A percentile compares a stretch with the other conserved stretches of the same genome.
These are phyloP conservation scores for Alentia gelatinosa DNA, from an alignment of 2,888 invertebrate genomes.

Conservation along the genomic window DNA sequence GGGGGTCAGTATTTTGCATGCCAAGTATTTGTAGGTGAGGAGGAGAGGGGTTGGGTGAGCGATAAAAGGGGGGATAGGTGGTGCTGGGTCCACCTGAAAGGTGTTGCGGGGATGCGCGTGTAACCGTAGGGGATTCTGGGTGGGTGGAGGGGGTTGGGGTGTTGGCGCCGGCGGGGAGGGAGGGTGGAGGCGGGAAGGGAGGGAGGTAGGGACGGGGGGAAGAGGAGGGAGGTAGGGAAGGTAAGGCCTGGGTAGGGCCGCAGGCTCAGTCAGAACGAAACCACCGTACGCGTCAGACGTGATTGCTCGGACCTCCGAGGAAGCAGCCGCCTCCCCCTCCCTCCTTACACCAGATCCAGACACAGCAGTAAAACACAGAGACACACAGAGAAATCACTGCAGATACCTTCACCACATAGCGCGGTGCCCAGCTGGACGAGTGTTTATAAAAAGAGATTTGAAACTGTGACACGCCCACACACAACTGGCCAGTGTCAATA, in stretches of 20 bases:
- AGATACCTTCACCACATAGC: no score
- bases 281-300: not conserved
- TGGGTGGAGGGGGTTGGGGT: not conserved
- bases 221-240: not conserved
- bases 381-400: no score
- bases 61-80: not conserved
- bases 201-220: not conserved
- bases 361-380: not conserved
- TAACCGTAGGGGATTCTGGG: not conserved
- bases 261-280: not conserved
- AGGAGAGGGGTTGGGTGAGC: not conserved
- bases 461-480: no score
- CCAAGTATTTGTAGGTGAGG: not conserved
- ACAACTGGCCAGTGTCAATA: no score
- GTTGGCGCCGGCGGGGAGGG: not conserved
- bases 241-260: not conserved
- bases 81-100: not conserved
- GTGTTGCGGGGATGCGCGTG: not conserved
- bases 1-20: not conserved
- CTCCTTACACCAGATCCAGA: not conserved
- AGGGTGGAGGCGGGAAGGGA: not conserved
- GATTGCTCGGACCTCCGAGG: not conserved
- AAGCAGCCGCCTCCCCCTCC: not conserved
- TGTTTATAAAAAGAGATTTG: no score
- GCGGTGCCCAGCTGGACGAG: no score